phyloP scores from a whole-genome alignment of 2,113 vertebrate genomes.

The Thalassarche chlororhynchos region DNA sequence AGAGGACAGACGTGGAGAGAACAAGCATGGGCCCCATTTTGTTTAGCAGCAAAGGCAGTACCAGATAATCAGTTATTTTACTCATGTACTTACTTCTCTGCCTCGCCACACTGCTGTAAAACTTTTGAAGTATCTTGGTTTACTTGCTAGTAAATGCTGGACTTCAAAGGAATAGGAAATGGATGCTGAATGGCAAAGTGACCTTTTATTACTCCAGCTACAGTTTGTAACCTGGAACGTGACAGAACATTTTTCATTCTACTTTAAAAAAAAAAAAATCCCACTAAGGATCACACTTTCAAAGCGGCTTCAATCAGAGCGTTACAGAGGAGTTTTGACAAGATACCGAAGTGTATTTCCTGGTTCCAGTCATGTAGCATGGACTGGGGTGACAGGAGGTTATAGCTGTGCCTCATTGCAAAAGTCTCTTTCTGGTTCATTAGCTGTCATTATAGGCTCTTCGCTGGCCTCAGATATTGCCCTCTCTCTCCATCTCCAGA shows the following conservation, averaged over 20 bases:
- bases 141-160: conserved; percentile 38
- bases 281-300: background rate
- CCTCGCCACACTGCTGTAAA: conserved; percentile 6
- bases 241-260: conserved; percentile 53
- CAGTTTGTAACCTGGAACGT: conserved; percentile 44
- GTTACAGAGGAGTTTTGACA: background rate
- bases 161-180: conserved; percentile 67
- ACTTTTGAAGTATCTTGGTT: conserved; percentile 49
- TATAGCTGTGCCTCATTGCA: background rate
- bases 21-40: background rate
- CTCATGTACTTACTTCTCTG: conserved; percentile 4
- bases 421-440: background rate
- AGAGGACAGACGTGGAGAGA: background rate
- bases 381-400: background rate
- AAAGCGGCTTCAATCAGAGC: background rate
- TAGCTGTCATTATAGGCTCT: background rate
- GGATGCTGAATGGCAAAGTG: conserved; percentile 60
- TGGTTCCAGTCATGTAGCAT: background rate
- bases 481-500: background rate
- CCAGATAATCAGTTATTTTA: conserved; percentile 49
- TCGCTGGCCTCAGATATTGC: background rate
- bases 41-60: conserved; percentile 16
- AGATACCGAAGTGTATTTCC: background rate
- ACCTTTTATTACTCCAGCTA: conserved; percentile 60
- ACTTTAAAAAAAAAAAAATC: background rate